Evolutionary conservation across 2,888 invertebrate genomes (phyloP), one percentile per base, ranked within the genome.

Genomic region (Platycnemis pennipes): DNA sequence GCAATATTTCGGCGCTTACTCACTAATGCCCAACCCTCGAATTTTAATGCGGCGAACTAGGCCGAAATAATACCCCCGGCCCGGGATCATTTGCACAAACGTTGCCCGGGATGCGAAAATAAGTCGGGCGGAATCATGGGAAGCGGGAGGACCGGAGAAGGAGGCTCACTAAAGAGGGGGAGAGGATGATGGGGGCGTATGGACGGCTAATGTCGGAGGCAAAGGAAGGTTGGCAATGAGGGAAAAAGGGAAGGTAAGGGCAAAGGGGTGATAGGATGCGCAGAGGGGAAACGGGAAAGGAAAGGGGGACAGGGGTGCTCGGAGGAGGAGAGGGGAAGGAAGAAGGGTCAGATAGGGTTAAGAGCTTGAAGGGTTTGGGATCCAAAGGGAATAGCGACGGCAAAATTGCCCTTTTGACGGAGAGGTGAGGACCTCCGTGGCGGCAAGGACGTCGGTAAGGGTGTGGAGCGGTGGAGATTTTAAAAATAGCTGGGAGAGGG

Each of bases 401-500:
- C 26, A 26, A 87, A 87, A 87, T 87, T 87, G 87, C 22, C 46
- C 87, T 87, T 87, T 87, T 87, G 87, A 87, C 45, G n/a, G 87
- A 86, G 86, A 42, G 16, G 44, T 19, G 45, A 13, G 44, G 45
- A 19, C 8, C 37, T 26, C 31, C 26, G 44, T 22, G 44, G 86
- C 11, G 26, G 42, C 22, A 13, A 13, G 31, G 5, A n/a, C 13
- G 44, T 22, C 37, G 86, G 16, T 86, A 7, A n/a, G n/a, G n/a
- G 42, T 86, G 19, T 44, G 22, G n/a, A 42, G 86, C 11, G 86
- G 5, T 13, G 77, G 86, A 86, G 22, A 63, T 63, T 63, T 22
- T 42, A 44, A 19, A 4, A 42, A 31, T 31, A 85, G 85, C 22
- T 42, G 37, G 13, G 86, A 1, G 45, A n/a, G 3, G 19, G 87